Evolutionary conservation across 2,797 vertebrate genomes (phyloP).

Genomic region (Melanotaenia boesemani): DNA sequence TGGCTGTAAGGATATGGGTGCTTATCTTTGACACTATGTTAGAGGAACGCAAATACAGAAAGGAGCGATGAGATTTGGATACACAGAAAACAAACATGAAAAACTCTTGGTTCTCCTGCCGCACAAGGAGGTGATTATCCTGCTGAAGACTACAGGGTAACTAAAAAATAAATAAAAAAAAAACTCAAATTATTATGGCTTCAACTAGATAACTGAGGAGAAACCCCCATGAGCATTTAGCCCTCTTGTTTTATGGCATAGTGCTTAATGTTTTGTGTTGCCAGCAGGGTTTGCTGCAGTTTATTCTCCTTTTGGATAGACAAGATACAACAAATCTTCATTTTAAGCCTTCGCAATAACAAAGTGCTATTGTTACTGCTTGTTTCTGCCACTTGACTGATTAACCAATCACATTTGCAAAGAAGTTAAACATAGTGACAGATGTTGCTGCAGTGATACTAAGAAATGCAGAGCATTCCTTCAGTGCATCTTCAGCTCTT

Average conservation of each 20-base stretch:
- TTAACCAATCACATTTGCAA: constrained; percentile 53
- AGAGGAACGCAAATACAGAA: constrained; percentile 57
- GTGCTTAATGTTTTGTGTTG: constrained; percentile 43
- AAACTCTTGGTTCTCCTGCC: constrained; percentile 36
- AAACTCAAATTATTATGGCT: constrained; percentile 37
- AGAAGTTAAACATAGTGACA: constrained; percentile 57
- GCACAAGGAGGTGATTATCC: constrained; percentile 70
- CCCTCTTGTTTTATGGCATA: constrained; percentile 31
- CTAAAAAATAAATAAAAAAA: constrained; percentile 49
- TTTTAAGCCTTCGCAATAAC: constrained; percentile 60
- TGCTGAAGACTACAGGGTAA: constrained; percentile 59
- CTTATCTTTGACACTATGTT: constrained; percentile 67
- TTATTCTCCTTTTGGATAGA: constrained; percentile 41
- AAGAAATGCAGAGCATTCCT: constrained; percentile 62
- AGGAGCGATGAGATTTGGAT: constrained; percentile 65
- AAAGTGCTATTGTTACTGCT: constrained; percentile 56
- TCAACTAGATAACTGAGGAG: constrained; percentile 31
- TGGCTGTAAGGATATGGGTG: constrained; percentile 57
- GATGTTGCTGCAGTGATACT: constrained; percentile 69
- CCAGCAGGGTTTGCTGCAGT: constrained; percentile 28
- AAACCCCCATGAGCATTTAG: constrained; percentile 41
- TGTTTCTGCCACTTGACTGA: constrained; percentile 57
- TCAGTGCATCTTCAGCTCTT: constrained; percentile 68
- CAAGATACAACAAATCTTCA: constrained; percentile 63
- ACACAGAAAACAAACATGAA: constrained; percentile 54